Base-by-base conservation (phyloP, 2,113 vertebrate genomes). In the Actenoides hombroni region DNA sequence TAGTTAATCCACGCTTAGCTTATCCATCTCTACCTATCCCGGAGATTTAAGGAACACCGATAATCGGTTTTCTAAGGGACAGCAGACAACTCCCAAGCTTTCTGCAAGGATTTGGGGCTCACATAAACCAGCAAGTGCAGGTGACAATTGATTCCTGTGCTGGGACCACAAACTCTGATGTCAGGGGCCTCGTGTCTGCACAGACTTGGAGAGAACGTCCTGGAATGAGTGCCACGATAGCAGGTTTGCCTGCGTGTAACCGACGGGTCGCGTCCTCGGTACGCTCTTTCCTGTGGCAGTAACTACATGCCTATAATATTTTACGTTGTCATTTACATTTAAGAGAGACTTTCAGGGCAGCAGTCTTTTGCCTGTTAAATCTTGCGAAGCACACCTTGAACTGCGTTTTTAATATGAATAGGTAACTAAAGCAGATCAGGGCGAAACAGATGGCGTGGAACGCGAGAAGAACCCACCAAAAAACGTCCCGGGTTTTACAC, bases 1-100 rank as follows among this genome's bases (percentile, higher is more conserved):
- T 83, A 76, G 94, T 90, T 97, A 97, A 97, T 97, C 97, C 95
- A 87, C 65, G 86, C 79, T 97, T 97, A 94, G 92, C 73, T 96
- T 94, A 95, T 95, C 91, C 93, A 80, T 63, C 82, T 95, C 89
- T 94, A 91, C 96, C 83, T 86, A 93, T 94, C 40, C 70, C 60
- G 48, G 71, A 95, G 95, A 92, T 94, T 96, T 97, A 90, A 92
- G 80, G 64, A 94, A 94, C 76, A 94, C 84, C 59, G 88, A 82
- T 92, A 53, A 89, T 81, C 63, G 60, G 16, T 92, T 83, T 95
- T 80, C 76, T 61, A 78, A 83, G 33, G 60, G 87, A 95, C 40
- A 48, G 60, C 31, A 63, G 79, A 46, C 20, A 78, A 39, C 48
- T 92, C 37, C 37, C 6, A 35, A 67, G 91, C 16, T 70, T 85